Evolutionary conservation across 1,140 invertebrate genomes (phyloP), one percentile per base, ranked within the genome.

Genomic region (Eurosta solidaginis): DNA sequence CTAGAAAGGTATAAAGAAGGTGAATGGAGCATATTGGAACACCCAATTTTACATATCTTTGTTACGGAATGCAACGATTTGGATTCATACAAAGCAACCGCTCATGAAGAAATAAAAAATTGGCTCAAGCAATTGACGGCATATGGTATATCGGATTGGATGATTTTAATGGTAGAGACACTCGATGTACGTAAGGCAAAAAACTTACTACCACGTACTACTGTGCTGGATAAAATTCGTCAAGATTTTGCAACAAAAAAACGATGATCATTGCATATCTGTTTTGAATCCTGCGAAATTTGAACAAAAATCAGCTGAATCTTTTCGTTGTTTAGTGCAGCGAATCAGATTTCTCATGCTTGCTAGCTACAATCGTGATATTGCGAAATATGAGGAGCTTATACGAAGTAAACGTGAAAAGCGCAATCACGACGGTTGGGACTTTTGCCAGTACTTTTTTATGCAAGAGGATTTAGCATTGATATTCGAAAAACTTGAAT

Each of bases 391-490:
- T 89, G 96, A 98, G 89, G 96, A 98, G 83, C 90, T 94, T 80
- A 96, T 98, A 90, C 91, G 97, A 82, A 93, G 94, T 68, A 93
- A 97, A 82, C 91, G 97, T 75, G 97, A 98, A 88, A 93, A 92
- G 82, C 90, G 97, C 79, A 98, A 96, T 89, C 94, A 97, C 85
- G 90, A 91, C 27, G 94, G 93, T 33, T 99, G 97, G 97, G 95
- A 94, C 89, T 99, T 98, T 89, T 95, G 94, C 87, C 92, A 94
- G 85, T 99, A 98, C 90, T 98, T 98, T 90, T 91, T 96, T 81
- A 89, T 98, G 80, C 91, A 98, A 93, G 97, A 98, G 89, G 96
- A 98, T 90, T 90, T 99, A 81, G 97, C 96, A 74, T 96, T 98
- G 90, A 95, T 97, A 78, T 92, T 98, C 81, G 95, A 98, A 91